A percentile compares a stretch with the other conserved stretches of the same genome.
Conservation (phyloP, 1,140 invertebrate species). For the Tetramorium alpestre region DNA sequence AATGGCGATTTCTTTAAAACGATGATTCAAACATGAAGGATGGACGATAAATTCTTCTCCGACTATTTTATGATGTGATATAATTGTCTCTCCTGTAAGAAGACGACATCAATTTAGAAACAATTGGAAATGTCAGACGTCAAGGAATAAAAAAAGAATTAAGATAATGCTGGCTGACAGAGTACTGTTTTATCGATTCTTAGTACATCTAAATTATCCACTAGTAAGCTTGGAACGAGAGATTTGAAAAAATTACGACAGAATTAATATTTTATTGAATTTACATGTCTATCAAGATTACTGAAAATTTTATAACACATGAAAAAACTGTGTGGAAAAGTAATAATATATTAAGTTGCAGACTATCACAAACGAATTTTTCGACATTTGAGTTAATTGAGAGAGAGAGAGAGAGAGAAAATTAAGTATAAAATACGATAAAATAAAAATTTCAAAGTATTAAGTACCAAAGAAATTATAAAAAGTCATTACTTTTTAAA, state of each 20-base stretch:
- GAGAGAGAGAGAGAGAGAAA: background rate
- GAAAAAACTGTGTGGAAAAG: background rate
- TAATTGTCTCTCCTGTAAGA: slow-evolving; percentile 64
- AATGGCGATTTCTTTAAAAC: background rate
- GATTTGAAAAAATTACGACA: slow-evolving; percentile 9
- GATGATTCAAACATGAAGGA: background rate
- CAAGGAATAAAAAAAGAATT: slow-evolving; percentile 19
- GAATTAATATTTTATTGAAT: background rate
- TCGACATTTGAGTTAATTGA: background rate
- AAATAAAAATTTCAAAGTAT: background rate
- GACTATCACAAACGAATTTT: background rate
- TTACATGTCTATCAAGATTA: background rate
- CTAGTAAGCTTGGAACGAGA: background rate
- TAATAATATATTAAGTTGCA: background rate
- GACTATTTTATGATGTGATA: slow-evolving; percentile 51
- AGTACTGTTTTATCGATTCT: slow-evolving; percentile 39
- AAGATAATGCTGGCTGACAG: slow-evolving; percentile 27
- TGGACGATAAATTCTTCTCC: slow-evolving; percentile 39
- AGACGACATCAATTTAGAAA: slow-evolving; percentile 64
- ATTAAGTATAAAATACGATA: background rate
- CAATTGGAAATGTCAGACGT: slow-evolving; percentile 60
- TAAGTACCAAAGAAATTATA: no score
- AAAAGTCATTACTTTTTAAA: background rate
- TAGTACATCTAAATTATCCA: slow-evolving; percentile 35
- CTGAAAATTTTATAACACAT: background rate